phyloP scores from a whole-genome alignment of 2,888 invertebrate genomes.

The Clistopyga incitator region DNA sequence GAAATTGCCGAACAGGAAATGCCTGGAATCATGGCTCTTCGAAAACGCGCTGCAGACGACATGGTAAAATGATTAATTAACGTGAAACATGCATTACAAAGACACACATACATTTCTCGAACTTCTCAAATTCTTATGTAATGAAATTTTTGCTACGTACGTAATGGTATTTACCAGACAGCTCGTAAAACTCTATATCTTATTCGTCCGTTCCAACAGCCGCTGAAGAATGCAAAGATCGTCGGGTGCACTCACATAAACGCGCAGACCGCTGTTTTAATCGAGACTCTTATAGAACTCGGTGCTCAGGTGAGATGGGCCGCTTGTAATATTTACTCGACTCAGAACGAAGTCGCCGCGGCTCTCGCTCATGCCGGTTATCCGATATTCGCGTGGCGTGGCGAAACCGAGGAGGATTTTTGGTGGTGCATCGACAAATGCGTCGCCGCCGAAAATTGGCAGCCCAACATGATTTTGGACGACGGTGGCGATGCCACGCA shows the following conservation, averaged over 20 bases:
- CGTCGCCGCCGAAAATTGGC: conserved; percentile 96
- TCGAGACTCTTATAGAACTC: conserved; percentile 94
- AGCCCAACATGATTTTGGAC: conserved; percentile 98
- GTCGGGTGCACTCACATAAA: conserved; percentile 99
- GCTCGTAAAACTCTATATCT: neutral
- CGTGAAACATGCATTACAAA: neutral
- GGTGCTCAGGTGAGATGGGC: conserved; percentile 98
- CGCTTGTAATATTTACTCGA: conserved; percentile 99
- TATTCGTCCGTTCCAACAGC: conserved; percentile 81
- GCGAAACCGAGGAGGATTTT: conserved; percentile 98
- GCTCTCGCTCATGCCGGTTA: conserved; percentile 96
- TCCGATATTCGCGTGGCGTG: conserved; percentile 98
- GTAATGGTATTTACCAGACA: neutral
- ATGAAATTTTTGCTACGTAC: too few relatives aligned
- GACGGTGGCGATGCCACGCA: conserved; percentile 99
- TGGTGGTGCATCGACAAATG: conserved; percentile 99
- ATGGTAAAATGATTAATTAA: conserved; percentile 84
- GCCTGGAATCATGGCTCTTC: conserved; percentile 98
- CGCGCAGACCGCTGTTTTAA: conserved; percentile 98
- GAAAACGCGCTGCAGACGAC: conserved; percentile 96
- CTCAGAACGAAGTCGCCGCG: conserved; percentile 99
- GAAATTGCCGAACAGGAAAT: conserved; percentile 99
- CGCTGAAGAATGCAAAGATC: conserved; percentile 97
- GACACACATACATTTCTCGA: neutral
- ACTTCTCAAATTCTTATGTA: too few relatives aligned